These are phyloP conservation scores for Mythimna albipuncta DNA, from an alignment of 2,888 invertebrate genomes.

Conservation along the genomic window DNA sequence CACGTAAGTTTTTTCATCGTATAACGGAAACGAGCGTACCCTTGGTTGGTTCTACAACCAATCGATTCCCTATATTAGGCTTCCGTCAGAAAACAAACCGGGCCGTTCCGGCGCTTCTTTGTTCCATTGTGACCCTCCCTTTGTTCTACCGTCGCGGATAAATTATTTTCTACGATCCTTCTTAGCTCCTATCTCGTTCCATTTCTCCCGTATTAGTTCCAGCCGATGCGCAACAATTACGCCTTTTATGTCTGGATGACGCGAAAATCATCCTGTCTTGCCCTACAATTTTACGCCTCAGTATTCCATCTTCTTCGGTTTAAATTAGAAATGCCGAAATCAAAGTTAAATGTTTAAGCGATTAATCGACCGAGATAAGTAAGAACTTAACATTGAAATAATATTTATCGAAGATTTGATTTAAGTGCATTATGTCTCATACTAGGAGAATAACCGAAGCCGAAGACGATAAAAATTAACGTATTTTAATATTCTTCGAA, in stretches of 20 bases:
- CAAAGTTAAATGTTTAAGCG: conserved; percentile 66
- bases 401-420: conserved; percentile 47
- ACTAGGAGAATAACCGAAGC: conserved; percentile 29
- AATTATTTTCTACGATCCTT: conserved; percentile 90
- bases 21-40: conserved; percentile 78
- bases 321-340: conserved; percentile 81
- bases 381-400: conserved; percentile 36
- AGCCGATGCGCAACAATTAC: conserved; percentile 90
- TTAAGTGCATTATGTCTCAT: conserved; percentile 40
- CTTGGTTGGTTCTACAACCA: conserved; percentile 80
- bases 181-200: conserved; percentile 88
- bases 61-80: conserved; percentile 88
- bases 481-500: conserved; percentile 60
- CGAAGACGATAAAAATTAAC: conserved; percentile 45
- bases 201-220: conserved; percentile 90
- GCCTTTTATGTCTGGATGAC: conserved; percentile 89
- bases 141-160: conserved; percentile 89
- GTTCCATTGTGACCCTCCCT: conserved; percentile 86
- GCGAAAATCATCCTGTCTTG: conserved; percentile 88
- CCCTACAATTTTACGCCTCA: conserved; percentile 88
- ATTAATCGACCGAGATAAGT: conserved; percentile 64
- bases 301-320: conserved; percentile 82
- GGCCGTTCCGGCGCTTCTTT: conserved; percentile 84
- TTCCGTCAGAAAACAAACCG: conserved; percentile 87
- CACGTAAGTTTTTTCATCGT: conserved; percentile 70